Percentiles rank a stretch among this genome's conserved stretches.
These are phyloP conservation scores for Corapipo altera DNA, from an alignment of 2,113 vertebrate species.

Conservation along the genomic window DNA sequence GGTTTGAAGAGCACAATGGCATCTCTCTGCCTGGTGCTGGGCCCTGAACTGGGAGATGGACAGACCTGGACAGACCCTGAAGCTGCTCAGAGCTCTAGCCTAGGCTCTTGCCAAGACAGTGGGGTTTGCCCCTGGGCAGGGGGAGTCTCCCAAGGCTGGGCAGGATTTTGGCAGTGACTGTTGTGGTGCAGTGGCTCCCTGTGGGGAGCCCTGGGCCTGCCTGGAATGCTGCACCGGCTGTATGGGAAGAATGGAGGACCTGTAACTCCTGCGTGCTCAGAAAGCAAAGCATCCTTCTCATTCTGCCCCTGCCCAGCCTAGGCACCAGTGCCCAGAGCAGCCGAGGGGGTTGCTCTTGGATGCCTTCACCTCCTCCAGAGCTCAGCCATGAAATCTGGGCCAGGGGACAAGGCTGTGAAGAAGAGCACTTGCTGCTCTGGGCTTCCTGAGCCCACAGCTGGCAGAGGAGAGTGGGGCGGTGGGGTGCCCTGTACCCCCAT, in stretches of 20 bases:
- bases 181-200: not conserved
- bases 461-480: not conserved
- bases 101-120: not conserved
- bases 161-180: not conserved
- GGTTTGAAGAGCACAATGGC: not conserved
- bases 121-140: not conserved
- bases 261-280: not conserved
- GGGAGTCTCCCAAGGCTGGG: not conserved
- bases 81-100: not conserved
- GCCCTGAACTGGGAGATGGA: not conserved
- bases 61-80: not conserved
- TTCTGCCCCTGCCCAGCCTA: not conserved
- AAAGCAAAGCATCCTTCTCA: not conserved
- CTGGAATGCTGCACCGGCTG: not conserved
- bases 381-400: not conserved
- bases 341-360: rapidly evolving
- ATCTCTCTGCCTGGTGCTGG: not conserved
- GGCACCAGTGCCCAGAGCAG: not conserved
- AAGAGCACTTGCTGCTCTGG: not conserved
- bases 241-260: not conserved
- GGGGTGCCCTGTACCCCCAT: not conserved
- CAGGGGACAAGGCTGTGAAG: not conserved
- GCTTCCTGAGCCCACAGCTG: not conserved
- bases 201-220: not conserved
- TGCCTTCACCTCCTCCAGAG: not conserved